phyloP scores from a whole-genome alignment of 2,888 invertebrate genomes.

The Teleogryllus oceanicus region DNA sequence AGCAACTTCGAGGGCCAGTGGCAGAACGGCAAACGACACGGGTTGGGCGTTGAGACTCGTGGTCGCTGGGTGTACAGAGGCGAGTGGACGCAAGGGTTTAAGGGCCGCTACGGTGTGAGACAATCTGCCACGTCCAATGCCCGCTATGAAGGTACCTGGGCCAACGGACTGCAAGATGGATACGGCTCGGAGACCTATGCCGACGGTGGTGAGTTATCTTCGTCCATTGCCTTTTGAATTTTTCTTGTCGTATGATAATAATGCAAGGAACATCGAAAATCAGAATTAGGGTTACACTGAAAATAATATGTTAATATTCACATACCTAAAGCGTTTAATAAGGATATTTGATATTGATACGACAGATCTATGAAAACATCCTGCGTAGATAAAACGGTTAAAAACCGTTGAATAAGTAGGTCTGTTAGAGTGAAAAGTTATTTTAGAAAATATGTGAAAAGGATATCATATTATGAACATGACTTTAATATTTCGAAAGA shows the following conservation, averaged over 20 bases:
- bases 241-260: not conserved
- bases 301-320: too few relatives aligned
- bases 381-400: too few relatives aligned
- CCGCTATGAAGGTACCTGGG: constrained; percentile 98
- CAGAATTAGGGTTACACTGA: too few relatives aligned
- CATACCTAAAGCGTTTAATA: too few relatives aligned
- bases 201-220: constrained; percentile 82
- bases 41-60: constrained; percentile 93
- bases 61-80: constrained; percentile 97
- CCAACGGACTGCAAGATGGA: constrained; percentile 96
- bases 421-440: too few relatives aligned
- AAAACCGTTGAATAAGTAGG: too few relatives aligned
- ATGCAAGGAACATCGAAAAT: not conserved
- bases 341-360: too few relatives aligned
- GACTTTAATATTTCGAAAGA: too few relatives aligned
- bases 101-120: constrained; percentile 96
- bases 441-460: too few relatives aligned
- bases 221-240: not conserved
- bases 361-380: too few relatives aligned
- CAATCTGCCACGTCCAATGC: constrained; percentile 93
- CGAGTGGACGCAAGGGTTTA: constrained; percentile 98
- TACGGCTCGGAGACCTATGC: constrained; percentile 99
- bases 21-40: constrained; percentile 99
- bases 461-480: too few relatives aligned
- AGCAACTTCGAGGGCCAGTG: constrained; percentile 97